Percentiles rank a stretch among this genome's conserved stretches.
phyloP scores from a whole-genome alignment of 1,140 invertebrate genomes.

The Drosophila miranda region DNA sequence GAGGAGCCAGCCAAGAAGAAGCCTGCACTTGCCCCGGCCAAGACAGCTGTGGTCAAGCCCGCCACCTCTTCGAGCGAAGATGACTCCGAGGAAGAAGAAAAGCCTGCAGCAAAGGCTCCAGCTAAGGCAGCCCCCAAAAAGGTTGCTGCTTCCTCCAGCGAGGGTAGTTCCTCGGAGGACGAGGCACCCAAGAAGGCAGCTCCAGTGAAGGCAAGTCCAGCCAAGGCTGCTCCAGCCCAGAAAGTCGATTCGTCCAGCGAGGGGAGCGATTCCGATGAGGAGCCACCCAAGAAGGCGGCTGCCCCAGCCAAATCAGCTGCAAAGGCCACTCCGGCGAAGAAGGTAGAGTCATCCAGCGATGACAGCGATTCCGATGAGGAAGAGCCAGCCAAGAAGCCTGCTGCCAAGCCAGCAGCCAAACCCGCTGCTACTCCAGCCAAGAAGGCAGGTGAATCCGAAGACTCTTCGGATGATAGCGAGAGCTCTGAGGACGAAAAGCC shows the following conservation, averaged over 20 bases:
- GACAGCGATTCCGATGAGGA: conserved; percentile 59
- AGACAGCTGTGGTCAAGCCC: conserved; percentile 28
- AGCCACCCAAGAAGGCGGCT: conserved; percentile 24
- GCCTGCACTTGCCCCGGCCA: conserved; percentile 18
- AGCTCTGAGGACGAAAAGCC: conserved; percentile 53
- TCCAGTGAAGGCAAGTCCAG: conserved; percentile 41
- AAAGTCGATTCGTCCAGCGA: conserved; percentile 60
- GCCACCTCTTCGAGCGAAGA: conserved; percentile 41
- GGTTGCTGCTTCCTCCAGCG: conserved; percentile 47
- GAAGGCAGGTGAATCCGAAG: conserved; percentile 43
- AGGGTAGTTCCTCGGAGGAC: conserved; percentile 73
- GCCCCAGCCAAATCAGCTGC: conserved; percentile 50
- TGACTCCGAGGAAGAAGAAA: conserved; percentile 43
- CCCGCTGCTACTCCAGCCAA: conserved; percentile 29
- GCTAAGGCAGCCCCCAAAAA: conserved; percentile 41
- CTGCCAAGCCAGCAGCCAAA: conserved; percentile 19
- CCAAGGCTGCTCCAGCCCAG: conserved; percentile 35
- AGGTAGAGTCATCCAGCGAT: conserved; percentile 58
- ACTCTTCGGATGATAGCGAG: conserved; percentile 60
- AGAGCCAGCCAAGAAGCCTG: conserved; percentile 48
- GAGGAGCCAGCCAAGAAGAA: conserved; percentile 50
- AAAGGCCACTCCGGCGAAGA: conserved; percentile 33
- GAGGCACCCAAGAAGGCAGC: conserved; percentile 38
- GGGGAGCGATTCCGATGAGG: conserved; percentile 60
- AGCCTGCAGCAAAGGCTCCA: conserved; percentile 32